phyloP scores from a whole-genome alignment of 2,888 invertebrate species.

The Petrolisthes cinctipes region DNA sequence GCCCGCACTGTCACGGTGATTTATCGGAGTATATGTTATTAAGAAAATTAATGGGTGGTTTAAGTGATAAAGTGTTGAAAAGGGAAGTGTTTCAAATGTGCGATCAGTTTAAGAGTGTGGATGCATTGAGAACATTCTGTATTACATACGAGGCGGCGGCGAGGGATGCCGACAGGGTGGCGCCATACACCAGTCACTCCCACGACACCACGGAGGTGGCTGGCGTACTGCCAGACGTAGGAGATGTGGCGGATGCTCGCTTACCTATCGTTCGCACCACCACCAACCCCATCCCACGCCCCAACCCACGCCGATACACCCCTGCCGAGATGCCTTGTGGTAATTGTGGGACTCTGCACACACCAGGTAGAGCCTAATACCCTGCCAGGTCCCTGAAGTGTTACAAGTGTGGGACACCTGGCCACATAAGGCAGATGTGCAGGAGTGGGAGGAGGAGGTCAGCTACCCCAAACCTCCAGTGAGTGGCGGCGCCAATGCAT shows the following conservation, averaged over 20 bases:
- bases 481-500: neutral
- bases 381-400: neutral
- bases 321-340: neutral
- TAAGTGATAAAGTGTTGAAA: slow-evolving; percentile 14
- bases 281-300: neutral
- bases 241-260: neutral
- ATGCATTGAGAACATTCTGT: neutral
- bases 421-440: slow-evolving; percentile 1
- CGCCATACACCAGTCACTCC: neutral
- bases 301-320: neutral
- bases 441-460: too few relatives aligned
- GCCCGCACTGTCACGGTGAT: slow-evolving; percentile 10
- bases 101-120: neutral
- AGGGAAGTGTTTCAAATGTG: neutral
- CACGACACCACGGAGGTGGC: neutral
- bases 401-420: neutral
- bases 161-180: neutral
- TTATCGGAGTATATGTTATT: neutral
- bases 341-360: neutral
- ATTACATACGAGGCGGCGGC: neutral
- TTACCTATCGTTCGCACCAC: neutral
- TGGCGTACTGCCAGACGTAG: too few relatives aligned
- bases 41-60: neutral
- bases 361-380: neutral
- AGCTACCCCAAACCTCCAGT: too few relatives aligned